Percentiles rank a stretch among this genome's conserved stretches.
Conservation (phyloP, 2,797 vertebrate species). For the Crax fasciolata region DNA sequence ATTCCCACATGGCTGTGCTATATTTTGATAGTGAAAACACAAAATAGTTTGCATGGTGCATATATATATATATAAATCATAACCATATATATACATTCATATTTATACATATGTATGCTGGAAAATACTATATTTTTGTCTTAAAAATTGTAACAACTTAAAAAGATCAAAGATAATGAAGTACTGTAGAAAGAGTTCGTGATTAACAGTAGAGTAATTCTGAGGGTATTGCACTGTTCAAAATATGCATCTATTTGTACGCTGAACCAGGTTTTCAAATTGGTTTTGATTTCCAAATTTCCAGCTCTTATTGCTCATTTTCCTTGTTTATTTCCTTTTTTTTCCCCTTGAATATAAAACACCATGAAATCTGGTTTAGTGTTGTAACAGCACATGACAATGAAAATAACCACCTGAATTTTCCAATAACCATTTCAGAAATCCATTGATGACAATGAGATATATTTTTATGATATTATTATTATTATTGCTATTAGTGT, state of each 20-base stretch:
- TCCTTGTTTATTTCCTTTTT: not conserved
- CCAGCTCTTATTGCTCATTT: not conserved
- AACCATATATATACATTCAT: not conserved
- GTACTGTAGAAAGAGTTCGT: not conserved
- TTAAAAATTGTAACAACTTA: not conserved
- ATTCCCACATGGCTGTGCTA: rapidly evolving
- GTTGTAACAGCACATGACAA: not conserved
- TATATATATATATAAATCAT: not conserved
- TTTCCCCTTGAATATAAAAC: not conserved
- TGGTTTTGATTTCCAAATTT: not conserved
- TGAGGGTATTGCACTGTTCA: not conserved
- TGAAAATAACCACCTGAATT: conserved; percentile 34
- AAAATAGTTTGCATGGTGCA: not conserved
- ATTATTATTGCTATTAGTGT: not conserved
- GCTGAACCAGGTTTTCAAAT: not conserved
- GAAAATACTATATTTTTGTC: not conserved
- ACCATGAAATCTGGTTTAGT: not conserved
- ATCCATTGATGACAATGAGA: conserved; percentile 34
- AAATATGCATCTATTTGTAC: not conserved
- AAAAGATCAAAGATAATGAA: not conserved
- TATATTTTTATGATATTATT: conserved; percentile 30
- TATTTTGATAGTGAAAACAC: not conserved
- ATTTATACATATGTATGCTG: not conserved
- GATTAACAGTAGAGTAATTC: not conserved
- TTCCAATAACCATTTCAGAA: conserved; percentile 11